Evolutionary conservation across 2,113 vertebrate genomes (phyloP).

Genomic region (Pyrgilauda ruficollis): DNA sequence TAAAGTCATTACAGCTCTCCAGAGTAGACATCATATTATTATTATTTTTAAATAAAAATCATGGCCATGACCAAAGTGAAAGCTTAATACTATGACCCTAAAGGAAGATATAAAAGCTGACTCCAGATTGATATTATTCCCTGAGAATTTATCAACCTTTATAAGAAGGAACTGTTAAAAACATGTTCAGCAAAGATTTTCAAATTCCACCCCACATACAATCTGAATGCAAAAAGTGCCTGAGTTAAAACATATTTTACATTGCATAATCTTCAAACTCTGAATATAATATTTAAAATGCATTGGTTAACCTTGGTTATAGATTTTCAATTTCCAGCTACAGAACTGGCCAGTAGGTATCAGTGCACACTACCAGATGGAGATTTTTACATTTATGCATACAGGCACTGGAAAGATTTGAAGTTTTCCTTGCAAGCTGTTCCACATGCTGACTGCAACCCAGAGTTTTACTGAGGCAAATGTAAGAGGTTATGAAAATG

Average conservation of each 20-base stretch:
- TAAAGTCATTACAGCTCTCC: background rate
- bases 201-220: background rate
- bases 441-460: background rate
- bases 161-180: background rate
- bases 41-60: background rate
- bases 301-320: background rate
- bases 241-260: background rate
- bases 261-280: background rate
- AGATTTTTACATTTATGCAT: background rate
- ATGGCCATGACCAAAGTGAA: background rate
- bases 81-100: background rate
- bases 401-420: background rate
- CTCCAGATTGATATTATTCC: background rate
- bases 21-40: background rate
- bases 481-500: constrained; percentile 1
- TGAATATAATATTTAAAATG: background rate
- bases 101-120: background rate
- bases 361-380: background rate
- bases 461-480: background rate
- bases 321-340: background rate
- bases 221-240: background rate
- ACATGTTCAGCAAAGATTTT: background rate
- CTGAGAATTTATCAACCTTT: background rate
- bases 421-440: background rate
- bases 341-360: background rate